Conservation (phyloP, 64 coral and sea anemone genomes). For the Orbicella faveolata region DNA sequence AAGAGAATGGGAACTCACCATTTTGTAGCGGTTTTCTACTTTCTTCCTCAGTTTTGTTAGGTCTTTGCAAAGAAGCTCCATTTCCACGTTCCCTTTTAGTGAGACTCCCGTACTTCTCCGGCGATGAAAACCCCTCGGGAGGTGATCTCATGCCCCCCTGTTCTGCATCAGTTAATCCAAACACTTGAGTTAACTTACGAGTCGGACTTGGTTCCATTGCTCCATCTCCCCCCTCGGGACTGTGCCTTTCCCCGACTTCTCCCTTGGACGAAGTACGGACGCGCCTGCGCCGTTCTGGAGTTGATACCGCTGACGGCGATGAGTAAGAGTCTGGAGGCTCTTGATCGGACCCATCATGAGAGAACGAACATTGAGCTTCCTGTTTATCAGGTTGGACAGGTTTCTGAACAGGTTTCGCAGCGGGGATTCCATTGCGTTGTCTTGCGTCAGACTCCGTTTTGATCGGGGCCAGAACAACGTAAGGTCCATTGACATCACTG, state of each 20-base stretch:
- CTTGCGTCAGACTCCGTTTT: slow-evolving; percentile 4
- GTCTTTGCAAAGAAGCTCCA: slow-evolving; percentile 14
- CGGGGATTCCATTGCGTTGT: slow-evolving; percentile 16
- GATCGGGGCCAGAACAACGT: slow-evolving; percentile 6
- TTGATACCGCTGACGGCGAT: slow-evolving; percentile 29
- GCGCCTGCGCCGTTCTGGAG: slow-evolving; percentile 36
- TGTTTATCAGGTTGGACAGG: background rate
- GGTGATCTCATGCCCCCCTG: slow-evolving; percentile 23
- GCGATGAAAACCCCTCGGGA: slow-evolving; percentile 33
- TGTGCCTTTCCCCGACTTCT: slow-evolving; percentile 17
- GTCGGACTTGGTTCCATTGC: slow-evolving; percentile 12
- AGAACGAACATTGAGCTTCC: background rate
- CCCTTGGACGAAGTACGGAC: slow-evolving; percentile 21
- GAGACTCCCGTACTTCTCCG: slow-evolving; percentile 8
- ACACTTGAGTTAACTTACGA: slow-evolving; percentile 37
- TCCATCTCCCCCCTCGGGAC: slow-evolving; percentile 13
- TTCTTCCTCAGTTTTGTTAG: background rate
- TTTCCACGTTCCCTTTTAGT: slow-evolving; percentile 31
- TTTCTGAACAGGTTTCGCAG: slow-evolving; percentile 11
- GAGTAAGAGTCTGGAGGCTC: slow-evolving; percentile 21
- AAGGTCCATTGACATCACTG: slow-evolving; percentile 19
- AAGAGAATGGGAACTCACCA: background rate
- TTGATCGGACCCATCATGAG: background rate
- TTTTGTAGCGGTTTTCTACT: background rate
- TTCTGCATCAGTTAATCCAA: slow-evolving; percentile 26